These are phyloP conservation scores for Laticauda laticaudata DNA, from an alignment of 2,113 vertebrate species.

Conservation along the genomic window DNA sequence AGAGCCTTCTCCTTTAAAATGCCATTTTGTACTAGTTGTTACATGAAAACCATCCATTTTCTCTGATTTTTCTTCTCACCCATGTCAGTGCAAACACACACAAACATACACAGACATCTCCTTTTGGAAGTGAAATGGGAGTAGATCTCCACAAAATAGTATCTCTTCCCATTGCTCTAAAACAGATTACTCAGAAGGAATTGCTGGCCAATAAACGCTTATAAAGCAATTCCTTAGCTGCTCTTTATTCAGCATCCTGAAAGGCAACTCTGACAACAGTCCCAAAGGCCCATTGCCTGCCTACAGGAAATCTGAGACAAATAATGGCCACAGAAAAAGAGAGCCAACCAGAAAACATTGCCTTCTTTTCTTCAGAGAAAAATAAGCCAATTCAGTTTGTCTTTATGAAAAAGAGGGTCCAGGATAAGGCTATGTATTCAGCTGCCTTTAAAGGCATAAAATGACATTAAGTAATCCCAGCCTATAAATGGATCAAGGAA, in stretches of 20 bases:
- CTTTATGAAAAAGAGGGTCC: slow-evolving; percentile 59
- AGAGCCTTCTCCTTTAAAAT: background rate
- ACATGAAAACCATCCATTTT: background rate
- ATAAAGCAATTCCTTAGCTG: slow-evolving; percentile 32
- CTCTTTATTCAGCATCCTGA: slow-evolving; percentile 38
- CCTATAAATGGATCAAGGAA: slow-evolving; percentile 21
- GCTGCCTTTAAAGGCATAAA: slow-evolving; percentile 56
- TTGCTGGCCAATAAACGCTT: slow-evolving; percentile 27
- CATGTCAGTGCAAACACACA: background rate
- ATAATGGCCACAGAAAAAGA: slow-evolving; percentile 52
- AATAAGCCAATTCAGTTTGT: slow-evolving; percentile 66
- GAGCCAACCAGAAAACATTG: slow-evolving; percentile 55
- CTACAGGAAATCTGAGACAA: slow-evolving; percentile 66
- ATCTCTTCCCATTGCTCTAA: slow-evolving; percentile 33
- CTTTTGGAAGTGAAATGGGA: background rate
- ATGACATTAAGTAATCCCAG: background rate
- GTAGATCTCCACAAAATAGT: slow-evolving; percentile 9
- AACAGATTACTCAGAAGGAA: slow-evolving; percentile 12
- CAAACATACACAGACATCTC: background rate
- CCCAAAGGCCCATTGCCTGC: slow-evolving; percentile 50
- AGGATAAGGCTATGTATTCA: slow-evolving; percentile 57
- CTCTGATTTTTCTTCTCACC: slow-evolving; percentile 15
- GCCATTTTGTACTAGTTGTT: slow-evolving; percentile 19
- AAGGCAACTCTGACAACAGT: slow-evolving; percentile 39
- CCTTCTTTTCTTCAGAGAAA: slow-evolving; percentile 55